Evolutionary conservation across 2,888 invertebrate genomes (phyloP), one percentile per base, ranked within the genome.

Genomic region (Tinea semifulvella): DNA sequence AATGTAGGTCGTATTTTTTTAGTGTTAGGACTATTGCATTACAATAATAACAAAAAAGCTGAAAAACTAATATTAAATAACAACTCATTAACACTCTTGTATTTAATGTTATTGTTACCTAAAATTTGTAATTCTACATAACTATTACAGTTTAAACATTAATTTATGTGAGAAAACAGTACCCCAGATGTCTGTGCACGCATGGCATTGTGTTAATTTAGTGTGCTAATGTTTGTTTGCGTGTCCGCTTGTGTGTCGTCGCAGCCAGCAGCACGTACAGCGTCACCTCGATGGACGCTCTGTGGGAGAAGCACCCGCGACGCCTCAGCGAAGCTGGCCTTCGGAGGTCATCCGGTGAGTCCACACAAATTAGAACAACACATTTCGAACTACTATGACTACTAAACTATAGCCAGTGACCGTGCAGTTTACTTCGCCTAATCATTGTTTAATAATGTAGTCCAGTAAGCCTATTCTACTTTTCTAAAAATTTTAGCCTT

Each of bases 291-390:
- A 85, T 88, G 86, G 90, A 90, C 70, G 84, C 86, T 57, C 83
- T 89, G 48, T 89, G 88, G 88, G 89, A 89, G 71, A 83, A 83
- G 65, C 87, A 88, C 60, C 85, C 87, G 55, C 85, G 89, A 58
- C 85, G 88, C 65, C 84, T 89, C 64, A 88, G 87, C 76, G 90
- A 90, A 79, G 89, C 90, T 57, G 89, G 89, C 63, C 84, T 89
- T 55, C 85, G 88, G 61, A 83, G 89, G 70, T 87, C 87, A 62
- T 88, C 90, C 87, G 90, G 90, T 90, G 86, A 77, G 70, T 61
- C 46, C 44, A 53, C 55, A 49, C 50, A 31, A 31, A 55, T 38
- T 19, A 38, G 38, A 38, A 38, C 38, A 38, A 38, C 38, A 38
- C 19, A 17, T 3, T 10, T 8, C 4, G 3, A 38, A n/a, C 18